Evolutionary conservation across 2,113 vertebrate genomes (phyloP).

Genomic region (Polyodon spathula): DNA sequence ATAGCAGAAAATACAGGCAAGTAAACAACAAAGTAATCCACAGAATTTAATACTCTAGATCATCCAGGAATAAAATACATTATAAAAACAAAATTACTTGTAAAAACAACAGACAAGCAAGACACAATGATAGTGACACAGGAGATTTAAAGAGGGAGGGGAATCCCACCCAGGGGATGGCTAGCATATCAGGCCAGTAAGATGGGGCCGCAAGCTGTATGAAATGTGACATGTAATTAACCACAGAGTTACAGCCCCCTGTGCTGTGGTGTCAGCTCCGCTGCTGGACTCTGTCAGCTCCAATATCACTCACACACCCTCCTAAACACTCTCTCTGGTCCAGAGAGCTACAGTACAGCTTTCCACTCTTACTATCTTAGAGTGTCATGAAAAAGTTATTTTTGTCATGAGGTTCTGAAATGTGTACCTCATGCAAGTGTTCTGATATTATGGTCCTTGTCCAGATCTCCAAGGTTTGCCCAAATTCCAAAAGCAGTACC

Average conservation of each 20-base stretch:
- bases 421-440: neutral
- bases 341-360: conserved; percentile 4
- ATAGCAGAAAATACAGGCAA: too few species aligned
- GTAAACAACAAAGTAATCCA: too few species aligned
- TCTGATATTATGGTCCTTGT: neutral
- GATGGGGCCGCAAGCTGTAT: conserved; percentile 24
- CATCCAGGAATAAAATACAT: too few species aligned
- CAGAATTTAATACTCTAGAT: too few species aligned
- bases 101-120: too few species aligned
- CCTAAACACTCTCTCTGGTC: conserved; percentile 21
- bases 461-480: neutral
- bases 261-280: conserved; percentile 24
- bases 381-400: neutral
- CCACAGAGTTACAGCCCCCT: conserved; percentile 21
- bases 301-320: conserved; percentile 40
- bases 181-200: conserved; percentile 13
- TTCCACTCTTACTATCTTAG: too few species aligned
- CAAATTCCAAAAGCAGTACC: too few species aligned
- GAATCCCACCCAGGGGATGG: conserved; percentile 10
- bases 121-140: conserved; percentile 12
- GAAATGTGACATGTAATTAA: conserved; percentile 40
- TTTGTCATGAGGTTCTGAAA: too few species aligned
- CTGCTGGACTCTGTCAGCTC: conserved; percentile 37
- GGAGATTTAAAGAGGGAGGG: conserved; percentile 6
- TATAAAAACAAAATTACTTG: too few species aligned